Evolutionary conservation across 1,140 invertebrate species (phyloP), one percentile per base, ranked within the genome.

Genomic region (Orius insidiosus): DNA sequence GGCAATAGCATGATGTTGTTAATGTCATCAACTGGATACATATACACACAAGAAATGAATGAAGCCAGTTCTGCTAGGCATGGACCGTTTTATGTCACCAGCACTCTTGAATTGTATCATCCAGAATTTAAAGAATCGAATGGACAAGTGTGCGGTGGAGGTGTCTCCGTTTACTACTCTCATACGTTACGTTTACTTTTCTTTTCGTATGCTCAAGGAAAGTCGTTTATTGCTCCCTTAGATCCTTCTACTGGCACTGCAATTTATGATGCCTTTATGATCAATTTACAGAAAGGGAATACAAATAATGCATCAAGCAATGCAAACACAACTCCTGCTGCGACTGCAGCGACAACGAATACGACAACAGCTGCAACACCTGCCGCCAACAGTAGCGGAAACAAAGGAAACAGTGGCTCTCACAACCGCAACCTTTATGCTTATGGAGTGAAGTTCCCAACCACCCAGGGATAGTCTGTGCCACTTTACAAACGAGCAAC

Each of bases 41-140:
- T 98, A 52, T 97, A 95, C 60, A 86, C 78, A 52, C 89, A 97
- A 64, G 70, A 80, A 7, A 73, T 96, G 70, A 80, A 80, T 50
- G 85, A 90, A 46, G 80, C 83, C 51, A 92, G 87, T 54, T 77
- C 80, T 39, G 89, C 90, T 0, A 75, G 77, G 46, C 83, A 93
- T 58, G 90, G 90, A 5, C 80, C 87, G 3, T 97, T 97, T 63
- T 97, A 96, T 65, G 85, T 97, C n/a, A 97, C 93, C 0, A 93
- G 90, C 57, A 90, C 89, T 0, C 59, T 96, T 8, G 85, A 94
- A 54, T 70, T 93, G 1, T 75, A 78, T 52, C 85, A 93, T 62
- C 68, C 80, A n/a, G 86, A 92, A 49, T 77, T 90, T 39, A 84
- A 83, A 68, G 84, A 88, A 60, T 69, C 75, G 1, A 84, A 79